Evolutionary conservation across 2,888 invertebrate genomes (phyloP).

Genomic region (Aporophyla lueneburgensis): DNA sequence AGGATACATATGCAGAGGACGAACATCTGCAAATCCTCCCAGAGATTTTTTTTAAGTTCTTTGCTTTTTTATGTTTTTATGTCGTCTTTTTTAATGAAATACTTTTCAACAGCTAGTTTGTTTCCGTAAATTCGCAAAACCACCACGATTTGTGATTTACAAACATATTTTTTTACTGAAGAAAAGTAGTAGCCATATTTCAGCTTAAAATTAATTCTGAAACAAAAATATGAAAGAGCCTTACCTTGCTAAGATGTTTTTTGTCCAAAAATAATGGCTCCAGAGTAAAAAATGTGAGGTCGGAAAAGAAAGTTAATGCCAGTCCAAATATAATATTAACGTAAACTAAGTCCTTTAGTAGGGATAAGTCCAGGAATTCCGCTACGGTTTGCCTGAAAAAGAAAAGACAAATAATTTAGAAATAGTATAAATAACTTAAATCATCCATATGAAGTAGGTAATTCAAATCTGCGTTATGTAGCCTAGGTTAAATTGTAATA

Average conservation of each 20-base stretch:
- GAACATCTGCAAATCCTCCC: slow-evolving; percentile 9
- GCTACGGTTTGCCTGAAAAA: slow-evolving; percentile 89
- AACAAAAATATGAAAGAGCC: slow-evolving; percentile 52
- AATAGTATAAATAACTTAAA: neutral
- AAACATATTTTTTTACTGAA: slow-evolving; percentile 9
- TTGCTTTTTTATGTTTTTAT: neutral
- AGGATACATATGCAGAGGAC: slow-evolving; percentile 15
- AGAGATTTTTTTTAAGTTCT: neutral
- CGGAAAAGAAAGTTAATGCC: slow-evolving; percentile 92
- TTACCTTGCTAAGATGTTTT: slow-evolving; percentile 87
- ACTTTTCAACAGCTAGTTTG: neutral
- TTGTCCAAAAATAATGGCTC: slow-evolving; percentile 92
- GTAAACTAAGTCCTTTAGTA: slow-evolving; percentile 92
- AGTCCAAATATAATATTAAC: slow-evolving; percentile 93
- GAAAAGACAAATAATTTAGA: slow-evolving; percentile 1
- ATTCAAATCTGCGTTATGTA: too few relatives aligned
- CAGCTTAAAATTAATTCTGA: slow-evolving; percentile 32
- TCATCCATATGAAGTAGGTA: neutral
- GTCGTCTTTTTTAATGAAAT: neutral
- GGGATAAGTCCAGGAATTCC: slow-evolving; percentile 91
- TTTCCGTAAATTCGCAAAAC: neutral
- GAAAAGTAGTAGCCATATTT: slow-evolving; percentile 7
- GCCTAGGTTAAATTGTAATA: too few relatives aligned
- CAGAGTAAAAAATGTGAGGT: slow-evolving; percentile 93
- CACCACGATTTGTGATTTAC: neutral